Base-by-base conservation (phyloP, 2,888 invertebrate species). In the Deroplatys truncata region DNA sequence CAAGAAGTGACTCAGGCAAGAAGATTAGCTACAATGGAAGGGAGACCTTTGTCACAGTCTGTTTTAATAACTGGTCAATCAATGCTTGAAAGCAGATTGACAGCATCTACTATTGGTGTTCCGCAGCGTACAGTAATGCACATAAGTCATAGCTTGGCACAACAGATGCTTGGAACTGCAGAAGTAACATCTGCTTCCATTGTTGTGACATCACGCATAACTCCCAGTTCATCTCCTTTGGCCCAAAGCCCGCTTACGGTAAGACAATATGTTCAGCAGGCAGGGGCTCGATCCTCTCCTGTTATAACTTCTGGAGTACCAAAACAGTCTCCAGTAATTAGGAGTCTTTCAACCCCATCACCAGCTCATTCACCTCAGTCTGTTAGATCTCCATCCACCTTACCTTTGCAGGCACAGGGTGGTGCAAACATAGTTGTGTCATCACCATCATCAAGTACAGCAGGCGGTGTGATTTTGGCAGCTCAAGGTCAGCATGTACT, bases 281-380 rank as follows among this genome's bases (percentile, higher is more conserved):
- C 83, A 16, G 83, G 28, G 25, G 31, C 87, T 82, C 35, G 35
- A n/a, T 35, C 56, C 15, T 87, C 87, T n/a, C 87, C 87, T 31
- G 31, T 87, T 7, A 87, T 87, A 31, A 72, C 56, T 16, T 20
- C 87, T 28, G 87, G 87, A 31, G 25, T 35, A 15, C 35, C 87
- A 5, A 89, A 86, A 56, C n/a, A 35, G 28, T 89, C 89, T 28
- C 89, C 89, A 31, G 86, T 89, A 31, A 86, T 89, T 9, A 86
- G 56, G 28, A 86, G 35, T 29, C 28, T 87, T 28, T 56, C 89
- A 28, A 85, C 85, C 28, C 89, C 89, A 82, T 89, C 89, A n/a
- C 89, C 89, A 28, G 43, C 43, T 28, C 86, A 85, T 28, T 85
- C 85, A 43, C 87, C 87, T 82, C 87, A 87, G 16, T 16, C 85